phyloP scores from a whole-genome alignment of 2,113 vertebrate species.

The Vanacampus margaritifer region DNA sequence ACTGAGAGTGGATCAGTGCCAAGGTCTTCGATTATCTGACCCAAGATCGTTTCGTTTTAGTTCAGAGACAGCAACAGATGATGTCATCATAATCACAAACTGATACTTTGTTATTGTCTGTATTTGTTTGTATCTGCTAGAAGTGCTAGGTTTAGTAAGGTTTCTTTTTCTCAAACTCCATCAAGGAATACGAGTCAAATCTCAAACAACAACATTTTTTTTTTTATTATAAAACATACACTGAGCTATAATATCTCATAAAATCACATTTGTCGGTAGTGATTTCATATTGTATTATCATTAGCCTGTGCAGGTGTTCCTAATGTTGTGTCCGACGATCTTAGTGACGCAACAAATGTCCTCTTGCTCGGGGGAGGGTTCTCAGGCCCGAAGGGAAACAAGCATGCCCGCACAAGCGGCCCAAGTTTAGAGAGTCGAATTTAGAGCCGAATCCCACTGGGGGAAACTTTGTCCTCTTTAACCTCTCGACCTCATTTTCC shows the following conservation, averaged over 20 bases:
- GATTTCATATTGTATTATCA: background rate
- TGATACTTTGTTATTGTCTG: too few relatives aligned
- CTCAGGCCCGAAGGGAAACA: conserved; percentile 69
- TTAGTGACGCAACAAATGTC: background rate
- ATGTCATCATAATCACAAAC: too few relatives aligned
- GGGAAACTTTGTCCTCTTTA: conserved; percentile 64
- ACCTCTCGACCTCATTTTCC: conserved; percentile 72
- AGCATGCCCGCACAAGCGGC: conserved; percentile 58
- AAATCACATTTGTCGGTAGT: background rate
- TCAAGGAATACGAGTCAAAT: background rate
- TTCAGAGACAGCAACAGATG: too few relatives aligned
- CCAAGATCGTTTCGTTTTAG: background rate
- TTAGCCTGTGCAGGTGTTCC: background rate
- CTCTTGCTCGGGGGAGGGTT: background rate
- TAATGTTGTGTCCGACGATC: background rate
- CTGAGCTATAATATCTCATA: background rate
- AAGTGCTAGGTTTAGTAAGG: too few relatives aligned
- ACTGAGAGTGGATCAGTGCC: background rate
- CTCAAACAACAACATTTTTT: background rate
- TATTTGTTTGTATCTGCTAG: too few relatives aligned
- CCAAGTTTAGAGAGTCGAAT: conserved; percentile 65
- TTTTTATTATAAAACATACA: background rate
- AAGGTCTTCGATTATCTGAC: background rate
- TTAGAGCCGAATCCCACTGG: conserved; percentile 60
- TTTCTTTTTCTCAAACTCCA: too few relatives aligned